Evolutionary conservation across 2,797 vertebrate genomes (phyloP).

Genomic region (Sebastes itinus): DNA sequence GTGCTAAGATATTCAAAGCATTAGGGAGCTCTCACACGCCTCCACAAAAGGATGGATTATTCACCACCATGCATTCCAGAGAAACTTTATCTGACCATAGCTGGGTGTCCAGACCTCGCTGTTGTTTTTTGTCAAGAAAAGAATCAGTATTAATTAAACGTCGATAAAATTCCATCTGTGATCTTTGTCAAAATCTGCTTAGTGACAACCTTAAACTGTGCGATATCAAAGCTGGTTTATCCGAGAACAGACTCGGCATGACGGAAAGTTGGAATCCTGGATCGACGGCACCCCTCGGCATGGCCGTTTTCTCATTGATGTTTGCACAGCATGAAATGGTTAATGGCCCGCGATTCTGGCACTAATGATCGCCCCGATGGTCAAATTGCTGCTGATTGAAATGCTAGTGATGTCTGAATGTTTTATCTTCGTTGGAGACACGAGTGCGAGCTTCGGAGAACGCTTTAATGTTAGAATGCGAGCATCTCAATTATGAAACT

Average conservation of each 20-base stretch:
- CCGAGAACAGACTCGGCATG: background rate
- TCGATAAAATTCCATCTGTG: constrained; percentile 23
- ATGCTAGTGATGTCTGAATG: constrained; percentile 31
- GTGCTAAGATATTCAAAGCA: constrained; percentile 4
- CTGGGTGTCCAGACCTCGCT: background rate
- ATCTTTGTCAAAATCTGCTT: constrained; percentile 10
- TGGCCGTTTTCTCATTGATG: constrained; percentile 27
- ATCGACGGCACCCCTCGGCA: background rate
- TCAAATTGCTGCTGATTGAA: constrained; percentile 38
- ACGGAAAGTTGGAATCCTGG: constrained; percentile 23
- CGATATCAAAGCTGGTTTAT: constrained; percentile 31
- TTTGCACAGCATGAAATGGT: constrained; percentile 57
- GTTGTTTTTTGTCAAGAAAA: background rate
- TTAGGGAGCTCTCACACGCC: background rate
- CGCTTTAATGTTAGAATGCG: constrained; percentile 28
- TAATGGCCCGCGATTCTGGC: constrained; percentile 47
- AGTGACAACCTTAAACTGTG: background rate
- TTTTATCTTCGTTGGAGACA: constrained; percentile 41
- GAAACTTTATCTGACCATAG: background rate
- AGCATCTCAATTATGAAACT: constrained; percentile 36
- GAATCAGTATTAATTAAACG: constrained; percentile 21
- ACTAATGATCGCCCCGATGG: constrained; percentile 22
- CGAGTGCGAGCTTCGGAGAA: background rate
- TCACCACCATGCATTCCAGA: background rate
- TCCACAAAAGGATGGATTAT: constrained; percentile 9